Percentiles rank a stretch among this genome's conserved stretches.
Conservation (phyloP, 2,113 vertebrate genomes). For the Lagenorhynchus albirostris region DNA sequence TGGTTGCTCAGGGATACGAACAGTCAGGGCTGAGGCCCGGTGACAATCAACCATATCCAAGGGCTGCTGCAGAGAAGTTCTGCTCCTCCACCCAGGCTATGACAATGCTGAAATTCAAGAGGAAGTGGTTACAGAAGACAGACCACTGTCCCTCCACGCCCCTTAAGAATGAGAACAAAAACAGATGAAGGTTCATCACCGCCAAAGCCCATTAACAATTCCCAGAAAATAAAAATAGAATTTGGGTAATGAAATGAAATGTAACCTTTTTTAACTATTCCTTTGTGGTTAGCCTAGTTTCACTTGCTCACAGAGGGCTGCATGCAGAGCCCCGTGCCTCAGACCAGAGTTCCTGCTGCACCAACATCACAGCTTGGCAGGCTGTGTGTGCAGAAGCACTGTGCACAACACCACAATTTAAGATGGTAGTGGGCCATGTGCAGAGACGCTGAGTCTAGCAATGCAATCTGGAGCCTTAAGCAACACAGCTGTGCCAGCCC, state of each 20-base stretch:
- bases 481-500: not conserved
- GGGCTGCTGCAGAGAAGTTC: too few relatives aligned
- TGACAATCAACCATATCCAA: too few relatives aligned
- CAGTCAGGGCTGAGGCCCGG: too few relatives aligned
- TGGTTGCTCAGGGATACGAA: too few relatives aligned
- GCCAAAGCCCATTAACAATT: too few relatives aligned
- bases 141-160: too few relatives aligned
- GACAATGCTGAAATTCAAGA: too few relatives aligned
- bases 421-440: not conserved
- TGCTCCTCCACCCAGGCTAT: too few relatives aligned
- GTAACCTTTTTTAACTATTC: not conserved
- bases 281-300: not conserved
- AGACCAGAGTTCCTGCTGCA: not conserved
- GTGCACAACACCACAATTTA: not conserved
- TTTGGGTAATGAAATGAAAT: not conserved
- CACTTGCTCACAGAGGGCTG: not conserved
- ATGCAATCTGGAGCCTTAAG: not conserved
- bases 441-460: not conserved
- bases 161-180: too few relatives aligned
- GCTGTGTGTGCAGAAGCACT: not conserved
- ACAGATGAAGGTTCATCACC: too few relatives aligned
- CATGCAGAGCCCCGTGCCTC: rapidly evolving
- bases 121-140: too few relatives aligned
- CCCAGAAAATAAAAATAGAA: too few relatives aligned
- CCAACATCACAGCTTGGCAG: not conserved